Evolutionary conservation across 1,140 invertebrate genomes (phyloP), one percentile per base, ranked within the genome.

Genomic region (Leptopilina clavipes): DNA sequence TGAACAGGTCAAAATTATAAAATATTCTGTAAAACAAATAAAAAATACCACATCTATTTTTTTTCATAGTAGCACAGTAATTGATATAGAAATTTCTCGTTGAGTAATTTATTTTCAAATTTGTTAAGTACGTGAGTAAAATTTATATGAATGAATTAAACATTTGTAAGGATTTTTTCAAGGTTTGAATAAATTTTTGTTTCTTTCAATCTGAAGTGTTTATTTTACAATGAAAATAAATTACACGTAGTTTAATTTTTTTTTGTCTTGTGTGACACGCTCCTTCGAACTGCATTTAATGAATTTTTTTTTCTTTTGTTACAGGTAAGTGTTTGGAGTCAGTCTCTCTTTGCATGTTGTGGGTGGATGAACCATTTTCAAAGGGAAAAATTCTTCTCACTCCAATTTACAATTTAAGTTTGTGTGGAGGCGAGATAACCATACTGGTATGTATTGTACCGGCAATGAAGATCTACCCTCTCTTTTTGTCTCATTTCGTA

Each of bases 281-380:
- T 31, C n/a, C 3, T 65, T 65, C 6, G 11, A 31, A 31, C 7
- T 65, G 59, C 22, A 37, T 37, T 5, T 59, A 65, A 65, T 65
- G 59, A 65, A 59, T 59, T 59, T 10, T 59, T 9, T 31, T 59
- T 59, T 19, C 25, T 25, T 59, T 25, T 59, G 56, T 65, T 65
- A 3, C 59, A 25, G 59, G 19, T 65, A 65, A 65, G 59, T 65
- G 22, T 65, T 65, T 12, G 59, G 59, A 31, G 22, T 22, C 22
- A 17, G 59, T 31, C 59, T 31, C 59, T 65, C 59, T 65, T 65
- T 65, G 22, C 59, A 25, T 37, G 11, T 65, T 37, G 37, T 40
- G 59, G 59, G 14, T 37, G 25, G 59, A 19, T 65, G 59, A 22
- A n/a, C 19, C 25, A 65, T 65, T 31, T 37, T 31, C 59, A 65